Percentiles rank a stretch among this genome's conserved stretches.
These are phyloP conservation scores for Betta splendens DNA, from an alignment of 2,797 vertebrate species.

Conservation along the genomic window DNA sequence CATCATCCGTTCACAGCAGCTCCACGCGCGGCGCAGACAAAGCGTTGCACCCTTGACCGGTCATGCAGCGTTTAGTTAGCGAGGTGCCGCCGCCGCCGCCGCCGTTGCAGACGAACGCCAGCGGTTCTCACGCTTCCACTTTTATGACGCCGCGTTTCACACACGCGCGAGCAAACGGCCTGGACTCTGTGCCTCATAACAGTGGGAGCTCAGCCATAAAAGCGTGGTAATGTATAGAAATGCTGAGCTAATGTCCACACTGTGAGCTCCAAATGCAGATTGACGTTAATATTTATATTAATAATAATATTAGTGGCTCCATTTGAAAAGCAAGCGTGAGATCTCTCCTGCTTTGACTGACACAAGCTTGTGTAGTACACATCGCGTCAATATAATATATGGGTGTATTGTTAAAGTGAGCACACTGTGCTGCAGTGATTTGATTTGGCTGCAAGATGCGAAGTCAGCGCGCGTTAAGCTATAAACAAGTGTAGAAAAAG, in stretches of 20 bases:
- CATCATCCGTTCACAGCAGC: slow-evolving; percentile 48
- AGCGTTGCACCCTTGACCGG: slow-evolving; percentile 41
- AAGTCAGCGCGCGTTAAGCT: slow-evolving; percentile 43
- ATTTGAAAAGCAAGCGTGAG: background rate
- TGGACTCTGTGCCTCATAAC: background rate
- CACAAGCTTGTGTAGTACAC: background rate
- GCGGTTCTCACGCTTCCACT: too few relatives aligned
- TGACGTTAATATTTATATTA: too few relatives aligned
- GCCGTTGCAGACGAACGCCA: too few relatives aligned
- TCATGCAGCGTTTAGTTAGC: slow-evolving; percentile 39
- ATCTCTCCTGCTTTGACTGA: too few relatives aligned
- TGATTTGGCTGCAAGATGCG: slow-evolving; percentile 38
- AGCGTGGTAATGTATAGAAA: too few relatives aligned
- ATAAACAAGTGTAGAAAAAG: slow-evolving; percentile 39
- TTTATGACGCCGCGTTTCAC: background rate
- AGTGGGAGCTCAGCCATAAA: background rate
- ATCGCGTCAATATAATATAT: background rate
- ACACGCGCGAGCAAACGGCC: background rate
- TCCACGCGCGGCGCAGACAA: slow-evolving; percentile 24
- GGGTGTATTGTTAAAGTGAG: slow-evolving; percentile 23
- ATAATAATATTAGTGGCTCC: background rate
- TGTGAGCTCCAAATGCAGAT: too few relatives aligned
- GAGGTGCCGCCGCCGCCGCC: slow-evolving; percentile 19
- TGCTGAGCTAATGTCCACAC: too few relatives aligned
- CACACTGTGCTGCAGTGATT: slow-evolving; percentile 34